Evolutionary conservation across 2,888 invertebrate genomes (phyloP).

Genomic region (Pelosia muscerda): DNA sequence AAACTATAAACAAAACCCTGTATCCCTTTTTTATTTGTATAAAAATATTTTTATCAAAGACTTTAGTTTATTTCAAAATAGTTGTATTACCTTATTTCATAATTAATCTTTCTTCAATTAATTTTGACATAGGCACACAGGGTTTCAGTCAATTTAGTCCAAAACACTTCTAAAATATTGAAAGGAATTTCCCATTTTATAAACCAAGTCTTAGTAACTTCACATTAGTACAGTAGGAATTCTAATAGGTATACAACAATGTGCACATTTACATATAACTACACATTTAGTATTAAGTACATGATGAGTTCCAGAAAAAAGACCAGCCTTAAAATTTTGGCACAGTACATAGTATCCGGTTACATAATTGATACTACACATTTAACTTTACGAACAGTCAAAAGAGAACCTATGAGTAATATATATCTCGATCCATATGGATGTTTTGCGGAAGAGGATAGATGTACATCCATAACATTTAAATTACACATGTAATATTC

Average conservation of each 20-base stretch:
- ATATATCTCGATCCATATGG: no score
- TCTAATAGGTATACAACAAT: neutral
- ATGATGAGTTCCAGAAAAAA: no score
- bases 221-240: neutral
- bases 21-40: neutral
- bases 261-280: neutral
- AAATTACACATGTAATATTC: no score
- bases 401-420: no score
- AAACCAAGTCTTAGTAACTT: neutral
- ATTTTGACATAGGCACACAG: neutral
- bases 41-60: neutral
- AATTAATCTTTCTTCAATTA: no score
- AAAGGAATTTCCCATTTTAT: neutral
- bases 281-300: neutral
- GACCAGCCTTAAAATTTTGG: no score
- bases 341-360: no score
- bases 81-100: neutral
- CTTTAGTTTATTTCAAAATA: neutral
- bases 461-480: no score
- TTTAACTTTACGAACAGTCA: no score
- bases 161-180: neutral
- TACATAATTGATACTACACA: no score
- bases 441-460: no score
- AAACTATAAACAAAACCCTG: neutral
- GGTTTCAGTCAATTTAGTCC: neutral